phyloP scores from a whole-genome alignment of 2,113 vertebrate species.

The Hippocampus guttulatus region DNA sequence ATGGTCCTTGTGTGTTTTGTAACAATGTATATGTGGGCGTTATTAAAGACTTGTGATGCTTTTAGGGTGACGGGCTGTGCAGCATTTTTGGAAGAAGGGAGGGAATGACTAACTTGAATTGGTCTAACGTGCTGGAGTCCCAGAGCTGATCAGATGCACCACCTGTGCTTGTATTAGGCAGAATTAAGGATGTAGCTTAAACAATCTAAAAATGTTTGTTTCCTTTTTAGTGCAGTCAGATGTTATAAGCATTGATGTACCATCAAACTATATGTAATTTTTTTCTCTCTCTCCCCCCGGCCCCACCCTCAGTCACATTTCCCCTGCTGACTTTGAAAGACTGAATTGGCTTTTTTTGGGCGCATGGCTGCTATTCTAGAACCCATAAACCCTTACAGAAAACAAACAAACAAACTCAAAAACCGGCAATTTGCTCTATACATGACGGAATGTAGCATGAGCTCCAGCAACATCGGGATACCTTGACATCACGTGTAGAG shows the following conservation, averaged over 20 bases:
- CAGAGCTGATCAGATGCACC: constrained; percentile 35
- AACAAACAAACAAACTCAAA: constrained; percentile 19
- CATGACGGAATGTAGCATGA: constrained; percentile 65
- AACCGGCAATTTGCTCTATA: constrained; percentile 40
- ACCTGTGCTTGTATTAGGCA: constrained; percentile 41
- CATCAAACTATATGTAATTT: constrained; percentile 26
- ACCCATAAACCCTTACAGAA: constrained; percentile 46
- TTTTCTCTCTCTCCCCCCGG: constrained; percentile 16
- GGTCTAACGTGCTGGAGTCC: constrained; percentile 35
- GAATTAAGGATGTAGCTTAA: constrained; percentile 44
- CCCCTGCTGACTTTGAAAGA: constrained; percentile 40
- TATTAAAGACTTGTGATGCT: constrained; percentile 34
- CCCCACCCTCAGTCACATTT: constrained; percentile 36
- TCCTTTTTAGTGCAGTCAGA: constrained; percentile 44
- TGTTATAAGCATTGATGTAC: constrained; percentile 39
- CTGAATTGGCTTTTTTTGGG: constrained; percentile 46
- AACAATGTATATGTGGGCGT: constrained; percentile 46
- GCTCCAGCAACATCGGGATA: constrained; percentile 46
- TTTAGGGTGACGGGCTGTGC: constrained; percentile 20
- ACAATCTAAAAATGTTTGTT: constrained; percentile 52
- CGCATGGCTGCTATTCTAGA: constrained; percentile 54
- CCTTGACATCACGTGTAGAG: constrained; percentile 42
- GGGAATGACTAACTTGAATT: constrained; percentile 30
- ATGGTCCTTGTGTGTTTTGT: constrained; percentile 43
- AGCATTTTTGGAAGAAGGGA: constrained; percentile 16